Evolutionary conservation across 2,888 invertebrate species (phyloP), one percentile per base, ranked within the genome.

Genomic region (Ornithoptera alexandrae): DNA sequence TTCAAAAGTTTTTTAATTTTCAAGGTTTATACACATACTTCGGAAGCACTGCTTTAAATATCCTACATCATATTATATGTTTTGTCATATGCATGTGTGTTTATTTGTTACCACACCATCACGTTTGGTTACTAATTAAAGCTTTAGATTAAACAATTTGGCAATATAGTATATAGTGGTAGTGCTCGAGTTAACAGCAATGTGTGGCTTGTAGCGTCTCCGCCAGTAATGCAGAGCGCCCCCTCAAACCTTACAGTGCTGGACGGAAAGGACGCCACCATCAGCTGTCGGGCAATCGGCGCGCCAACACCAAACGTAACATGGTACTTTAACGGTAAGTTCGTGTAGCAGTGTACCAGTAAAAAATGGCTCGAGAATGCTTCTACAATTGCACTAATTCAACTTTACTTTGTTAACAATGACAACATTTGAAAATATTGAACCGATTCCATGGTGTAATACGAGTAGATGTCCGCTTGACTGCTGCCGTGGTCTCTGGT

Each of bases 261-360:
- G 77, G 98, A 98, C 86, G 98, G 98, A 67, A 97, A 97, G 89
- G 98, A 98, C 90, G 97, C 97, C 68, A 96, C 97, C 68, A 94
- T 98, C 78, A 93, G 94, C 71, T 99, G 99, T 88, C 94, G 97
- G 77, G 98, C 97, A 42, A 94, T 96, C 68, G 98, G 98, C 65
- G 97, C 98, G 22, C 98, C 98, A 30, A 94, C 95, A 76, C 98
- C 99, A 15, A 97, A 97, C 82, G 94, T 97, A 71, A 97, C 97
- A 61, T 99, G 99, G 99, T 95, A 95, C 81, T 97, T 96, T 83
- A 97, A 97, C 89, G 97, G 98, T 98, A 93, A 94, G 94, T 84
- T 61, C 12, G 20, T 20, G 56, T 67, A 22, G 46, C n/a, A 30
- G 10, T 56, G 18, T 20, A 18, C 50, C 5, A 15, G 5, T 50